These are phyloP conservation scores for Stercorarius parasiticus DNA, from an alignment of 2,113 vertebrate species.

Conservation along the genomic window DNA sequence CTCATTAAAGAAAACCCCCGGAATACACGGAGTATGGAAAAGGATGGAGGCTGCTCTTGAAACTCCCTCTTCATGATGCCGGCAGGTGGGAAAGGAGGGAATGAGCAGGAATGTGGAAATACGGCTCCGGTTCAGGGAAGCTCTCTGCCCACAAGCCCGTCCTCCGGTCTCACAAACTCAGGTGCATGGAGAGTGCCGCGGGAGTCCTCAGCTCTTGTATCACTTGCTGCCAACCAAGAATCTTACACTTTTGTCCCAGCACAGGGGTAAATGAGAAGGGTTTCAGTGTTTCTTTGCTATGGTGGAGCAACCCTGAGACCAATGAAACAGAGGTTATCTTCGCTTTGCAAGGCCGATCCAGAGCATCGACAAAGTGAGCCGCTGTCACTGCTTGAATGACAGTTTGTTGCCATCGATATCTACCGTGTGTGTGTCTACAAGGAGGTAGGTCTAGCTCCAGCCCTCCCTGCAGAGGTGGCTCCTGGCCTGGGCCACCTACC, in stretches of 20 bases:
- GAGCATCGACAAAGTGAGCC: background rate
- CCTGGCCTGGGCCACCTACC: background rate
- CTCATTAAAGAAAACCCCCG: background rate
- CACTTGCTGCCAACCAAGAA: background rate
- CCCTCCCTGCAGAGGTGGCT: background rate
- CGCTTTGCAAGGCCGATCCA: background rate
- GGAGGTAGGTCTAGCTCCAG: background rate
- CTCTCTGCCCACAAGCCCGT: background rate
- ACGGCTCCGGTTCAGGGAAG: background rate
- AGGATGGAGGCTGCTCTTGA: background rate
- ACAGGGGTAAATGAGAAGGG: background rate
- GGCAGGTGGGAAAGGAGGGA: background rate
- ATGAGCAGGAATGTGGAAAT: background rate
- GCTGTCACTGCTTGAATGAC: background rate
- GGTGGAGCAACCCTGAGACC: background rate
- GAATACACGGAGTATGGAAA: background rate
- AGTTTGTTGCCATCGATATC: background rate
- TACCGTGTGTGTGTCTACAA: fast-evolving
- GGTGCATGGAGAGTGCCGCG: fast-evolving
- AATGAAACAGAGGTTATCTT: background rate
- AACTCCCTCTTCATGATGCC: background rate
- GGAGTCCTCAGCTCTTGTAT: background rate
- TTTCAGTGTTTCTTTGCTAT: background rate
- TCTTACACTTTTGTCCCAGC: background rate
- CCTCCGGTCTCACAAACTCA: background rate